A percentile compares a stretch with the other conserved stretches of the same genome.
Conservation (phyloP, 1,140 invertebrate species). For the Agrilus planipennis region DNA sequence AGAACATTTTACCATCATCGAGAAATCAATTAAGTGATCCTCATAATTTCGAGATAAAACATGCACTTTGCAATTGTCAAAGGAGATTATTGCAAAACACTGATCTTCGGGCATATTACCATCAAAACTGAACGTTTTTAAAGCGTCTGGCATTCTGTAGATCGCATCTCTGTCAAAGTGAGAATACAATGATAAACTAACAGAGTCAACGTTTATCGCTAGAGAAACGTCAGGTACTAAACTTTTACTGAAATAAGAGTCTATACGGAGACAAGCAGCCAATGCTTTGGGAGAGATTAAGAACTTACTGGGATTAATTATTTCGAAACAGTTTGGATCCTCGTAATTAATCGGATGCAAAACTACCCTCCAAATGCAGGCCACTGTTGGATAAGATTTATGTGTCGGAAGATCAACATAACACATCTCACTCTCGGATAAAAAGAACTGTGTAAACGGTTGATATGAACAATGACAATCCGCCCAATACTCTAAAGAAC, state of each 20-base stretch:
- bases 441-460: constrained; percentile 46
- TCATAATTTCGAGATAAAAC: constrained; percentile 38
- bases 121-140: constrained; percentile 40
- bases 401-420: constrained; percentile 42
- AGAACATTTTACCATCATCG: constrained; percentile 32
- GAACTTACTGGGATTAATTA: constrained; percentile 16
- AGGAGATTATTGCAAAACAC: constrained; percentile 41
- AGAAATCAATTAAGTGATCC: constrained; percentile 32
- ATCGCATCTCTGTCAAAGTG: constrained; percentile 33
- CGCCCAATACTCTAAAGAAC: constrained; percentile 57
- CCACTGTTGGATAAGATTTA: constrained; percentile 36
- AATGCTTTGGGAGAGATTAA: constrained; percentile 46
- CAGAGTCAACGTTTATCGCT: constrained; percentile 40
- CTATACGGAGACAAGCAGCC: constrained; percentile 62
- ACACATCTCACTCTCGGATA: constrained; percentile 53
- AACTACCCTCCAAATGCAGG: constrained; percentile 44
- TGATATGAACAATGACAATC: constrained; percentile 45
- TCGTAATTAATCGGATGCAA: no score
- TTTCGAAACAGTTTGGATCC: constrained; percentile 17
- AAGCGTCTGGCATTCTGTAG: constrained; percentile 33
- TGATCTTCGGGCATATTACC: constrained; percentile 42
- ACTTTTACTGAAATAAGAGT: constrained; percentile 60
- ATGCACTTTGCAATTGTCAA: constrained; percentile 38
- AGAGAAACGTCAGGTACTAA: constrained; percentile 52
- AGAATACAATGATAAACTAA: constrained; percentile 44